Evolutionary conservation across 1,140 invertebrate genomes (phyloP).

Genomic region (Aphaenogaster ashmeadi): DNA sequence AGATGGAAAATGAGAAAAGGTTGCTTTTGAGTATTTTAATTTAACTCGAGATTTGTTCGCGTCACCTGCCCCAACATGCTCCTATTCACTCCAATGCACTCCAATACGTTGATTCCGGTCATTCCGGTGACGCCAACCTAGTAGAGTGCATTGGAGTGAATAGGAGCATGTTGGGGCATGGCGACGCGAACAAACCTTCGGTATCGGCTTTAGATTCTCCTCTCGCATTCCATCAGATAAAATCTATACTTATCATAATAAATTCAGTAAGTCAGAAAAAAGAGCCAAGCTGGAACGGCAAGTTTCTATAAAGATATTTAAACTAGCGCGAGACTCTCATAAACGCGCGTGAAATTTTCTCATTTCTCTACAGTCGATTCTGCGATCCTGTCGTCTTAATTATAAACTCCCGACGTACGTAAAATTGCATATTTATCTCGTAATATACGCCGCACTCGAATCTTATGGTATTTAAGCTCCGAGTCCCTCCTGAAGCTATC

Average conservation of each 20-base stretch:
- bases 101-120: too few species aligned
- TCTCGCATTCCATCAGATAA: neutral
- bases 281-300: neutral
- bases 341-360: constrained; percentile 7
- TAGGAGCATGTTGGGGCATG: too few species aligned
- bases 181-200: neutral
- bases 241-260: neutral
- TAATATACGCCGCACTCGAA: neutral
- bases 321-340: neutral
- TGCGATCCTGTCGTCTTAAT: neutral
- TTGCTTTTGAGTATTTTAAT: constrained; percentile 6
- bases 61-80: too few species aligned
- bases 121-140: too few species aligned
- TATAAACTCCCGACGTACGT: neutral
- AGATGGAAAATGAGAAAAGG: neutral
- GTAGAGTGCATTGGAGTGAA: too few species aligned
- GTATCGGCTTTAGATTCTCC: neutral
- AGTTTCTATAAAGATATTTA: neutral
- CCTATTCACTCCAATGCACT: too few species aligned
- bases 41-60: neutral
- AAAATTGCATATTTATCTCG: constrained; percentile 14
- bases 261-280: neutral
- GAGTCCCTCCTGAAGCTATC: neutral
- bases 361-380: neutral
- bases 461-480: neutral